Percentiles rank a stretch among this genome's conserved stretches.
These are phyloP conservation scores for Leguminivora glycinivorella DNA, from an alignment of 1,140 invertebrate species.

Conservation along the genomic window DNA sequence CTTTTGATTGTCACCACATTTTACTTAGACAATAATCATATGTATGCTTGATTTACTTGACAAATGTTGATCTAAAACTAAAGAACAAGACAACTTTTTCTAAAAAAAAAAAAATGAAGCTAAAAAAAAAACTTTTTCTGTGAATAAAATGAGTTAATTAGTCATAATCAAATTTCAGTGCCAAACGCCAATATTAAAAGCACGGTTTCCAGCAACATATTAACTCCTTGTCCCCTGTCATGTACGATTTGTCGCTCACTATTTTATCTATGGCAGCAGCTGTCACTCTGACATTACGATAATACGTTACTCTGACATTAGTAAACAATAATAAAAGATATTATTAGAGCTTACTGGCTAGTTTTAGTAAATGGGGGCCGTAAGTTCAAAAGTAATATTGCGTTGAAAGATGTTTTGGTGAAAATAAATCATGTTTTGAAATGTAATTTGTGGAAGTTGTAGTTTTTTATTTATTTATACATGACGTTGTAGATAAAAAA, in stretches of 20 bases:
- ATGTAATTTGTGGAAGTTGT: neutral
- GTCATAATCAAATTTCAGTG: no score
- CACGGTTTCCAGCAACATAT: neutral
- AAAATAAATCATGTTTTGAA: neutral
- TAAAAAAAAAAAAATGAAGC: no score
- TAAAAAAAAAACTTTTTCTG: no score
- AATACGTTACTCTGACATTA: slow-evolving; percentile 8
- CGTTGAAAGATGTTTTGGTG: neutral
- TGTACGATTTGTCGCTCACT: slow-evolving; percentile 11
- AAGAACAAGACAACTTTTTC: no score
- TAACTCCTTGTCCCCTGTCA: neutral
- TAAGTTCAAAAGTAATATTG: neutral
- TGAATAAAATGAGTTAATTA: no score
- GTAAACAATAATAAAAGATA: slow-evolving; percentile 11
- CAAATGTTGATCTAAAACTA: no score
- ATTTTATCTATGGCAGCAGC: slow-evolving; percentile 21
- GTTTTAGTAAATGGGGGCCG: neutral
- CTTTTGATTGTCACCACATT: no score
- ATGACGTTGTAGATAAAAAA: no score
- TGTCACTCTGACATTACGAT: slow-evolving; percentile 1
- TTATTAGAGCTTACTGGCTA: neutral
- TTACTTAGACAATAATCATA: no score
- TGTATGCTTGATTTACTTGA: no score
- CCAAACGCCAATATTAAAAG: neutral
- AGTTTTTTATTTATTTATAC: neutral